Evolutionary conservation across 2,888 invertebrate genomes (phyloP), one percentile per base, ranked within the genome.

Genomic region (Chouioia cunea): DNA sequence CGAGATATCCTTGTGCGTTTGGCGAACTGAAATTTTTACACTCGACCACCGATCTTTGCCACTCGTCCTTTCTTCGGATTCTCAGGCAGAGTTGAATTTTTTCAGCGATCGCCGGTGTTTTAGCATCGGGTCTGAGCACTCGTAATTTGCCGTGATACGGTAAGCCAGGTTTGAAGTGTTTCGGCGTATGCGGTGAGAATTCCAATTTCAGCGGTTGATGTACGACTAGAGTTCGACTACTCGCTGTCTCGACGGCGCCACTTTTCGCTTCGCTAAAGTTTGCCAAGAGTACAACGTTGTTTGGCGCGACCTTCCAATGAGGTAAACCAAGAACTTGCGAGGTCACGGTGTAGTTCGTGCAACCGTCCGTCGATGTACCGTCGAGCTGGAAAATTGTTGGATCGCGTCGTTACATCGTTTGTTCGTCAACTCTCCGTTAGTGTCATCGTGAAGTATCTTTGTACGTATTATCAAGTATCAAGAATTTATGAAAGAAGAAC

Each of bases 121-220:
- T 66, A n/a, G 81, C 80, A 66, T 86, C 83, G 53, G 83, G 83
- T 6, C 77, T 79, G n/a, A 83, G 70, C 10, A 85, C 85, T 65
- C 81, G 79, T 4, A 86, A 67, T 84, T 90, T 91, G 62, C 92
- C 88, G 76, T 90, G 89, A 76, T 91, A 93, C 0, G 93, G 92
- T 18, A 94, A 84, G n/a, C 91, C 91, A 0, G 92, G 91, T 65
- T 92, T 91, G 77, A 92, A 91, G 69, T 90, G 89, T 14, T 88
- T 87, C 8, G 88, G 86, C 12, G 89, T 88, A 53, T 89, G 89
- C 0, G 88, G 86, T 3, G 88, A 81, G 77, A 92, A 91, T 78
- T 90, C 89, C 62, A 92, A 77, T 6, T 87, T 87, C 43, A 90
- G 85, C 0, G 89, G 87, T 47, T 89, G 87, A 70, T 89, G 88